Percentiles rank a stretch among this genome's conserved stretches.
phyloP scores from a whole-genome alignment of 1,140 invertebrate genomes.

The Heterodera carotae region DNA sequence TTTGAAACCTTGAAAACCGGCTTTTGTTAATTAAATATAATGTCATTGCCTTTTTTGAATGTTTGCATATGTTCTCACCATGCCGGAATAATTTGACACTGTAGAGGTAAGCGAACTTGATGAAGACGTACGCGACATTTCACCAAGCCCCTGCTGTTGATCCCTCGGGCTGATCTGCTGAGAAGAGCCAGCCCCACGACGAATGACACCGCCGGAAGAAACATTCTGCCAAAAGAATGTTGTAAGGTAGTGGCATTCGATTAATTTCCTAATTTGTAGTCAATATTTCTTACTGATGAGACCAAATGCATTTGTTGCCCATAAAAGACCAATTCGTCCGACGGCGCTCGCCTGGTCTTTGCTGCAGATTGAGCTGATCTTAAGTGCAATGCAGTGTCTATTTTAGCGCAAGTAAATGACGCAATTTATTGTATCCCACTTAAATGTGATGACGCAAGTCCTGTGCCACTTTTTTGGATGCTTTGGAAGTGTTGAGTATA shows the following conservation, averaged over 20 bases:
- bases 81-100: slow-evolving; percentile 34
- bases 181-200: slow-evolving; percentile 8
- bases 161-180: neutral
- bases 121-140: slow-evolving; percentile 54
- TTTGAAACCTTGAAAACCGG: too few species aligned
- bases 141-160: too few species aligned
- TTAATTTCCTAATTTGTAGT: neutral
- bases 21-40: too few species aligned
- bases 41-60: too few species aligned
- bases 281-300: slow-evolving; percentile 35
- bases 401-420: neutral
- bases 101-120: slow-evolving; percentile 46
- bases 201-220: neutral
- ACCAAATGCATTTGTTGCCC: slow-evolving; percentile 60
- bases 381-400: slow-evolving; percentile 4
- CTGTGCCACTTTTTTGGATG: slow-evolving; percentile 49
- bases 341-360: slow-evolving; percentile 47
- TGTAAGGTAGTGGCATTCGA: neutral
- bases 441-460: slow-evolving; percentile 57
- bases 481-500: slow-evolving; percentile 62
- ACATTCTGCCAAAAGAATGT: slow-evolving; percentile 2
- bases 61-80: too few species aligned
- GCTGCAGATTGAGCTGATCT: slow-evolving; percentile 52
- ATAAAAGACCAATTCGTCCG: slow-evolving; percentile 63
- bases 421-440: slow-evolving; percentile 42